A percentile compares a stretch with the other conserved stretches of the same genome.
These are phyloP conservation scores for Dioctria rufipes DNA, from an alignment of 2,888 invertebrate genomes.

Conservation along the genomic window DNA sequence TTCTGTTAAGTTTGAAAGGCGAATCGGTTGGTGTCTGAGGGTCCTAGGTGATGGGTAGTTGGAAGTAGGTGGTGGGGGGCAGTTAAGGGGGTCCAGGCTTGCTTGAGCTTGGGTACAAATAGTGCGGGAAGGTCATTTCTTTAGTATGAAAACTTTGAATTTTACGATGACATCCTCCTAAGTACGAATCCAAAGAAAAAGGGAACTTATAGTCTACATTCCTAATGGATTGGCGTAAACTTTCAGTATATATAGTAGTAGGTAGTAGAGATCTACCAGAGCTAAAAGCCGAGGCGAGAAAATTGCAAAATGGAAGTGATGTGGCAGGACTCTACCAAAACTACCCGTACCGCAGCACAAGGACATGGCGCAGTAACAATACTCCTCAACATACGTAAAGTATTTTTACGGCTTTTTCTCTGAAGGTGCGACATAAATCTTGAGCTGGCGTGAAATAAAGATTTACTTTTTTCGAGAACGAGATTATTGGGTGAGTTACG, in stretches of 20 bases:
- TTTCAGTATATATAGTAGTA: constrained; percentile 14
- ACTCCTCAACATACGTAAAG: not conserved
- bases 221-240: constrained; percentile 52
- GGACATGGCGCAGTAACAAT: not conserved
- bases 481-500: not conserved
- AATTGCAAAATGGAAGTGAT: constrained; percentile 53
- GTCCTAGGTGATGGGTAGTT: no score
- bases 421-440: not conserved
- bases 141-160: constrained; percentile 47
- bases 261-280: no score
- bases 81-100: no score
- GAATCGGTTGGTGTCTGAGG: not conserved
- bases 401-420: not conserved
- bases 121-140: constrained; percentile 33
- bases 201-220: not conserved
- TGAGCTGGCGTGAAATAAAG: not conserved
- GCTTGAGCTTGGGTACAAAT: not conserved
- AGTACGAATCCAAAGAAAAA: constrained; percentile 14
- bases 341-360: not conserved
- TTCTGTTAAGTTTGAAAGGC: constrained; percentile 8
- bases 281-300: constrained; percentile 49
- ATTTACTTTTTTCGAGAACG: not conserved
- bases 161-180: constrained; percentile 47
- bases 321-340: constrained; percentile 18
- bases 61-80: no score